These are phyloP conservation scores for Nomia melanderi DNA, from an alignment of 1,140 invertebrate genomes.

Conservation along the genomic window DNA sequence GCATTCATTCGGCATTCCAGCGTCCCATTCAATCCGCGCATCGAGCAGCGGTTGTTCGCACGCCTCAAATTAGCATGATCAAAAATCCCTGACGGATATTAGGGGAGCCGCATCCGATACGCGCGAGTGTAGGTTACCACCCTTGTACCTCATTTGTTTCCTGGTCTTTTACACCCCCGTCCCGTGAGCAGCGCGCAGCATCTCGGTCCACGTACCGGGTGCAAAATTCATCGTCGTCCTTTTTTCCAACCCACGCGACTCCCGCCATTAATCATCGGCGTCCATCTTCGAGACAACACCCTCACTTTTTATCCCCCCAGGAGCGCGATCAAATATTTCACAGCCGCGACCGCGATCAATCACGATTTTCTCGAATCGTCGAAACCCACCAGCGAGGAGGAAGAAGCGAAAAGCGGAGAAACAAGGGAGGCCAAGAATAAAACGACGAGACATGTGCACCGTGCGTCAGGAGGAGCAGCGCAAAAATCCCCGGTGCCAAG, in stretches of 20 bases:
- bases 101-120: slow-evolving; percentile 74
- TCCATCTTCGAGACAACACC: not conserved
- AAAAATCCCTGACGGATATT: slow-evolving; percentile 17
- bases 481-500: not conserved
- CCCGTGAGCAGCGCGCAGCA: slow-evolving; percentile 60
- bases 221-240: slow-evolving; percentile 35
- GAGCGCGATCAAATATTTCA: not conserved
- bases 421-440: no score
- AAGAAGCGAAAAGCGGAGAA: not conserved
- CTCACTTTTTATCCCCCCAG: not conserved
- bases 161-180: slow-evolving; percentile 71
- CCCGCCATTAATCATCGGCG: not conserved
- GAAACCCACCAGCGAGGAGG: not conserved
- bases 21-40: not conserved
- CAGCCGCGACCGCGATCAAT: not conserved
- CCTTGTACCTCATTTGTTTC: slow-evolving; percentile 79
- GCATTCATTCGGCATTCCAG: not conserved
- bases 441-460: not conserved
- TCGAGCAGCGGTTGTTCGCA: not conserved
- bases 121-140: slow-evolving; percentile 75
- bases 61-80: not conserved
- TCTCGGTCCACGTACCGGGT: slow-evolving; percentile 68
- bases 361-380: not conserved
- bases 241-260: not conserved
- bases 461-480: no score